These are phyloP conservation scores for Herpailurus yagouaroundi DNA, from an alignment of 2,113 vertebrate species.

Conservation along the genomic window DNA sequence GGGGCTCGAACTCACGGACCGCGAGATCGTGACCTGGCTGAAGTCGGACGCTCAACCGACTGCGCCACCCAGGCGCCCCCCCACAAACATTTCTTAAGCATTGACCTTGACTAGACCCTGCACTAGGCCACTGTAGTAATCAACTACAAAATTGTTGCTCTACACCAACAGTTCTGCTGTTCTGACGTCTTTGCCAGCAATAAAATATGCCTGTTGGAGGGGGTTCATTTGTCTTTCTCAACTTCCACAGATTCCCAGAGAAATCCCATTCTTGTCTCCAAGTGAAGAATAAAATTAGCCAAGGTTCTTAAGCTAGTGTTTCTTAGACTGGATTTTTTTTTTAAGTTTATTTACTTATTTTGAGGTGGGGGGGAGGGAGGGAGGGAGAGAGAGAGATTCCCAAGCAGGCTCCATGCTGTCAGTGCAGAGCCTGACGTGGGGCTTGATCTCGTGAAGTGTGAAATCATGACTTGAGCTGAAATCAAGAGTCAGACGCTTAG, in stretches of 20 bases:
- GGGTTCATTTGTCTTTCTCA: neutral
- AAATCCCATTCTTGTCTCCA: constrained; percentile 35
- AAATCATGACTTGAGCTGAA: no score
- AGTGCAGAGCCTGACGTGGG: no score
- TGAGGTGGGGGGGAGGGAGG: no score
- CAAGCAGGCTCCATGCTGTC: no score
- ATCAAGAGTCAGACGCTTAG: no score
- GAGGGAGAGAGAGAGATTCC: no score
- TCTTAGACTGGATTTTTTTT: neutral
- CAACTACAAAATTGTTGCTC: neutral
- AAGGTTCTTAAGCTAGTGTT: neutral
- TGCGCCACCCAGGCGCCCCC: no score
- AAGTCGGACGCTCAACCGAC: no score
- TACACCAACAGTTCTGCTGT: neutral
- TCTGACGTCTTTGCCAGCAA: neutral
- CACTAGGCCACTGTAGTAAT: neutral
- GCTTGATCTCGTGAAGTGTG: no score
- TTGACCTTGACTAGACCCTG: neutral
- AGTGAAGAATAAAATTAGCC: constrained; percentile 37
- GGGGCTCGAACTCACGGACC: no score
- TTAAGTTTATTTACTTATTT: no score
- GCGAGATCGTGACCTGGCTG: no score
- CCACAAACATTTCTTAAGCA: neutral
- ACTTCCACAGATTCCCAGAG: neutral
- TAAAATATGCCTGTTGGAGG: neutral